Percentiles rank a stretch among this genome's conserved stretches.
Evolutionary conservation across 2,888 invertebrate genomes (phyloP).

Genomic region (Thymelicus sylvestris): DNA sequence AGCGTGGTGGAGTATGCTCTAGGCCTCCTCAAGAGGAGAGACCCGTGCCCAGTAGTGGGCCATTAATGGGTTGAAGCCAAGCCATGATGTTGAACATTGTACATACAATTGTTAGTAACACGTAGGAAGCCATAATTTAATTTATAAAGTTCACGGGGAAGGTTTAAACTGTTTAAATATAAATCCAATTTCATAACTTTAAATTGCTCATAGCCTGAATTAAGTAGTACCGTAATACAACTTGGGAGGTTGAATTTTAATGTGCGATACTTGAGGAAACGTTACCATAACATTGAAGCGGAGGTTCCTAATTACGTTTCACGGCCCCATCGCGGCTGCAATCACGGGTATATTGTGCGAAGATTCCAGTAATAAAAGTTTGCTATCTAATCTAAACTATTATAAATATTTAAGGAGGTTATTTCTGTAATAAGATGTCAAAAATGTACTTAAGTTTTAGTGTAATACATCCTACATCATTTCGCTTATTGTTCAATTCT

Average conservation of each 20-base stretch:
- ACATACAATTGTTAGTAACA: too few species aligned
- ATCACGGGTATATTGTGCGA: not conserved
- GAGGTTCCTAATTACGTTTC: not conserved
- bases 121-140: not conserved
- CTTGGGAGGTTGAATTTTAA: not conserved
- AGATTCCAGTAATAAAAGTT: not conserved
- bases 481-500: too few species aligned
- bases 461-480: too few species aligned
- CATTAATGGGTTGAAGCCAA: too few species aligned
- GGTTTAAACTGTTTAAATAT: constrained; percentile 1
- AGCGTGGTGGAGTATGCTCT: too few species aligned
- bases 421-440: too few species aligned
- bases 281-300: not conserved
- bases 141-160: not conserved
- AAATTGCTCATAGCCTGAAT: not conserved
- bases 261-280: not conserved
- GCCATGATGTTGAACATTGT: too few species aligned
- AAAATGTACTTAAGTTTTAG: too few species aligned
- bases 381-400: too few species aligned
- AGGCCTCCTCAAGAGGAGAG: too few species aligned
- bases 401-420: too few species aligned
- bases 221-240: not conserved
- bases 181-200: not conserved
- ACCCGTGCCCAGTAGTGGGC: too few species aligned
- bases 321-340: not conserved